Evolutionary conservation across 1,140 invertebrate genomes (phyloP), one percentile per base, ranked within the genome.

Genomic region (Drosophila pseudoobscura): DNA sequence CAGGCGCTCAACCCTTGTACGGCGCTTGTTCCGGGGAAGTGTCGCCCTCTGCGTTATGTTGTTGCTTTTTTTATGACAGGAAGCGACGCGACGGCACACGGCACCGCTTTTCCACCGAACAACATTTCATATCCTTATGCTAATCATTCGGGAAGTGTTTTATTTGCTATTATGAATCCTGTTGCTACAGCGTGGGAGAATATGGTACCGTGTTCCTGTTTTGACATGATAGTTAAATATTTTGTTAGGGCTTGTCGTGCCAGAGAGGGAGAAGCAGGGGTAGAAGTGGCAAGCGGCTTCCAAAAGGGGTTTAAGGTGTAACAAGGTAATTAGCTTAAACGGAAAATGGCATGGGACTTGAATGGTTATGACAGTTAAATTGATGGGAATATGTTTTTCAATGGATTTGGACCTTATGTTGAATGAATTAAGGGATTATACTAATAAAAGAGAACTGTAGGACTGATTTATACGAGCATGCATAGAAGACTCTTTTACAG

Each of bases 11-110:
- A 84, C 70, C 79, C 80, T 70, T 75, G 31, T 13, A 26, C 46
- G 46, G 31, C 22, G 53, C 66, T 73, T 77, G 76, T 71, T 58
- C 61, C 52, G 31, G 60, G 62, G 75, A 80, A 60, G 59, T 64
- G 54, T 49, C 47, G 56, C 61, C 24, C 29, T 13, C 11, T 13
- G 35, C 35, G 1, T 39, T 13, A 39, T 62, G 44, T 65, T 46
- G 53, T 71, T 80, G 71, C 62, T 72, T 60, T 65, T 76, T 82
- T 83, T 83, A 78, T 83, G 26, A 83, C 80, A 84, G 80, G 80
- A 83, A 83, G 75, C 71, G 65, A 68, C 49, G 31, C 61, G 65
- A 41, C 64, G 66, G 66, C 64, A 69, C 63, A 57, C 63, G 66
- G 63, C 65, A 26, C 44, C 50, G 57, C n/a, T 65, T 75, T 83